These are phyloP conservation scores for Catocala nupta DNA, from an alignment of 2,888 invertebrate species.

Conservation along the genomic window DNA sequence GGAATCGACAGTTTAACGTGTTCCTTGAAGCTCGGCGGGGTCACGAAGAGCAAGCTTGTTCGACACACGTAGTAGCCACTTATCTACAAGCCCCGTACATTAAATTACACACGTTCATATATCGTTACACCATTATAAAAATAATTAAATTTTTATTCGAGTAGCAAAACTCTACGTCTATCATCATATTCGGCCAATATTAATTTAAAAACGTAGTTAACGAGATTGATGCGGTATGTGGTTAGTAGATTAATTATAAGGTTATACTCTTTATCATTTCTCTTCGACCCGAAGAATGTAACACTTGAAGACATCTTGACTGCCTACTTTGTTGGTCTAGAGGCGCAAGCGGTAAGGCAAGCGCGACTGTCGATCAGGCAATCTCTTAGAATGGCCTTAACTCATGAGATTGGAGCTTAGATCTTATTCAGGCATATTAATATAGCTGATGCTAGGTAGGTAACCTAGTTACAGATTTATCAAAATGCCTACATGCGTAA, in stretches of 20 bases:
- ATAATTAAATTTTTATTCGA: constrained; percentile 1
- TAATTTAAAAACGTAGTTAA: constrained; percentile 2
- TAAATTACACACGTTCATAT: constrained; percentile 2
- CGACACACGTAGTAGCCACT: constrained; percentile 9
- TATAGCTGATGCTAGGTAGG: too few relatives aligned
- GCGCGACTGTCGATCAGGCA: too few relatives aligned
- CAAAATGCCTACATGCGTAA: too few relatives aligned
- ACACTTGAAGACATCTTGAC: too few relatives aligned
- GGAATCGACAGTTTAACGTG: constrained; percentile 13
- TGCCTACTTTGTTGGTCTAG: too few relatives aligned
- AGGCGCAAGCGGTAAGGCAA: too few relatives aligned
- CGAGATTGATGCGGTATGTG: constrained; percentile 1
- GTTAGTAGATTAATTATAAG: constrained; percentile 7
- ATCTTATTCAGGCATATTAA: too few relatives aligned
- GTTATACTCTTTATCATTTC: constrained; percentile 6
- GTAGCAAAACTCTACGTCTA: constrained; percentile 1
- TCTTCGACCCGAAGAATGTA: neutral
- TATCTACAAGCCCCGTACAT: neutral
- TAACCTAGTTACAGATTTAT: too few relatives aligned
- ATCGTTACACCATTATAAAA: constrained; percentile 4
- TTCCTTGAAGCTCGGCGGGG: constrained; percentile 13
- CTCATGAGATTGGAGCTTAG: too few relatives aligned
- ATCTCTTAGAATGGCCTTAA: too few relatives aligned
- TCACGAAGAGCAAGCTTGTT: constrained; percentile 13
- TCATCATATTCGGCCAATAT: constrained; percentile 2